phyloP scores from a whole-genome alignment of 2,113 vertebrate species.

The Chionis minor region DNA sequence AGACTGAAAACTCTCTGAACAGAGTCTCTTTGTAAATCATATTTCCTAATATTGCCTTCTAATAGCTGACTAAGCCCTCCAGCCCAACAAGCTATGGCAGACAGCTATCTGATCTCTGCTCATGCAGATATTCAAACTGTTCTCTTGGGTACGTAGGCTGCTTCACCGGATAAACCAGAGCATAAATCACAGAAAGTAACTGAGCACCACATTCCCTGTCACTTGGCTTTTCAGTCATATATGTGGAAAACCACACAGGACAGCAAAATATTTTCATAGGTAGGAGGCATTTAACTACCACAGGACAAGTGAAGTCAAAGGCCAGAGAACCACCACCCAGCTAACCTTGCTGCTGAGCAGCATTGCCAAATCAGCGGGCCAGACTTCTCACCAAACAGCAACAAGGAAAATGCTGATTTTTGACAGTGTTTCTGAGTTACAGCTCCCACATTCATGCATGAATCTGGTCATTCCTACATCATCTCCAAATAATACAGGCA shows the following conservation, averaged over 20 bases:
- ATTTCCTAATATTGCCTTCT: not conserved
- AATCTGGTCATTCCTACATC: not conserved
- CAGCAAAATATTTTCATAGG: conserved; percentile 17
- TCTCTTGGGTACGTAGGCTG: not conserved
- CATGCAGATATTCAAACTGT: not conserved
- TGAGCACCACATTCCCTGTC: not conserved
- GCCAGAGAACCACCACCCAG: not conserved
- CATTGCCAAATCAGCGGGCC: not conserved
- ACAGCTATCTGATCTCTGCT: not conserved
- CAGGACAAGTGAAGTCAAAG: not conserved
- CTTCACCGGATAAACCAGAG: not conserved
- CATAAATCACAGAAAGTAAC: not conserved
- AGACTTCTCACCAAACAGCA: not conserved
- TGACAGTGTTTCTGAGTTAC: not conserved
- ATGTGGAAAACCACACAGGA: not conserved
- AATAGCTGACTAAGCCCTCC: not conserved
- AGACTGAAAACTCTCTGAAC: not conserved
- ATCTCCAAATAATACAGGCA: not conserved
- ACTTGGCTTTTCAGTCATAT: not conserved
- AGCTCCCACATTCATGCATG: not conserved
- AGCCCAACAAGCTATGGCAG: not conserved
- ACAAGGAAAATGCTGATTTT: not conserved
- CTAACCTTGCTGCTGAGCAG: not conserved
- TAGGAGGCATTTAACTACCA: not conserved
- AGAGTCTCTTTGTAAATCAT: not conserved